Conservation (phyloP, 2,888 invertebrate species). For the Empis stercorea region DNA sequence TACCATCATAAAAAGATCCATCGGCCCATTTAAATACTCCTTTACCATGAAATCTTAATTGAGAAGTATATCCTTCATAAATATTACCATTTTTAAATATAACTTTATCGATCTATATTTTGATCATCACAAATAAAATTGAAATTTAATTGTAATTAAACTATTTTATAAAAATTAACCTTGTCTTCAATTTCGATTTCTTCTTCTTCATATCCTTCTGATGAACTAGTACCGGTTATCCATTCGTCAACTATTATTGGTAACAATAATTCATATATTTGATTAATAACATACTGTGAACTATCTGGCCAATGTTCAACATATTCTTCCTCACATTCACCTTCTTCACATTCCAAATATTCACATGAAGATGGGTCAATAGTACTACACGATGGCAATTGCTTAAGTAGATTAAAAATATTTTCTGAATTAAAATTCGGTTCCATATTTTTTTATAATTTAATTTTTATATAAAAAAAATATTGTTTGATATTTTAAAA, state of each 20-base stretch:
- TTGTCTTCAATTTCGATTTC: too few relatives aligned
- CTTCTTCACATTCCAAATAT: not conserved
- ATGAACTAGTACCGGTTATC: not conserved
- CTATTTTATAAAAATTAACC: too few relatives aligned
- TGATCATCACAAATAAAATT: too few relatives aligned
- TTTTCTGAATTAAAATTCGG: too few relatives aligned
- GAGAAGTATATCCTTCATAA: conserved; percentile 3
- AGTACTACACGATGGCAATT: too few relatives aligned
- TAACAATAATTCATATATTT: conserved; percentile 2
- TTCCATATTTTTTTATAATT: too few relatives aligned
- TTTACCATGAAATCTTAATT: conserved; percentile 5
- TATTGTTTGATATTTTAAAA: too few relatives aligned
- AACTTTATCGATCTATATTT: not conserved
- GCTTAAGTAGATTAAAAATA: too few relatives aligned
- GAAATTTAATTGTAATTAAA: too few relatives aligned
- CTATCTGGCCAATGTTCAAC: not conserved
- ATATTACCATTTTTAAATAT: conserved; percentile 7
- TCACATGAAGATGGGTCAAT: too few relatives aligned
- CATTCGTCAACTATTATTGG: conserved; percentile 4
- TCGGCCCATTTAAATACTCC: conserved; percentile 5
- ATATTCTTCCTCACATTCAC: not conserved
- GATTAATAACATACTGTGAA: not conserved
- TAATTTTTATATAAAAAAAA: too few relatives aligned
- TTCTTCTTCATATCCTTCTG: too few relatives aligned
- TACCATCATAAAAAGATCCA: conserved; percentile 6